These are phyloP conservation scores for Cirrhinus molitorella DNA, from an alignment of 2,797 vertebrate species.

Conservation along the genomic window DNA sequence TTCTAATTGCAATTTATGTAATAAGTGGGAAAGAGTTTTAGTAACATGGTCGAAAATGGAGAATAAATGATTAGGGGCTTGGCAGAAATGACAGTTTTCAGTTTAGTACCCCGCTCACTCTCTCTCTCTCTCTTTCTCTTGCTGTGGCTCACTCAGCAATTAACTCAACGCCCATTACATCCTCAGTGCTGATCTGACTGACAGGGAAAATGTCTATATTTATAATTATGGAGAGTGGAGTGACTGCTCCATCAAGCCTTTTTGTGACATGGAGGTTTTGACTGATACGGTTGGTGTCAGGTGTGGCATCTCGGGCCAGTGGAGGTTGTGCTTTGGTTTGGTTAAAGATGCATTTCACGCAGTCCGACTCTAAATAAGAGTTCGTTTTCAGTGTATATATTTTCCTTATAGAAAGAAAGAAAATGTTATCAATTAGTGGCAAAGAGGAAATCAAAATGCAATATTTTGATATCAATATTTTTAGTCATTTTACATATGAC, in stretches of 20 bases:
- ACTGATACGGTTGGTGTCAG: conserved; percentile 39
- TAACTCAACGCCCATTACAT: conserved; percentile 88
- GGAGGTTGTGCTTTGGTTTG: conserved; percentile 38
- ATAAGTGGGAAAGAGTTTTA: conserved; percentile 80
- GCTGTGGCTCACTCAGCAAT: conserved; percentile 79
- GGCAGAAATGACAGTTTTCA: conserved; percentile 87
- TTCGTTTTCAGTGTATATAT: neutral
- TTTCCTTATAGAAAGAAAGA: neutral
- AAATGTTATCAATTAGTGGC: neutral
- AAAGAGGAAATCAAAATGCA: neutral
- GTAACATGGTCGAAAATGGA: conserved; percentile 79
- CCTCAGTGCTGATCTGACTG: conserved; percentile 83
- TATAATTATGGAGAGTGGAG: conserved; percentile 57
- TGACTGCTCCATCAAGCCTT: conserved; percentile 51
- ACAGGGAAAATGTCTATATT: conserved; percentile 71
- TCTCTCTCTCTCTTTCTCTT: conserved; percentile 40
- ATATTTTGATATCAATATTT: neutral
- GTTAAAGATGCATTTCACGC: conserved; percentile 4
- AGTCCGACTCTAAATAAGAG: neutral
- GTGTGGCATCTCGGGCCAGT: conserved; percentile 25
- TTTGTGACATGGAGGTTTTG: conserved; percentile 51
- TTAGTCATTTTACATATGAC: neutral
- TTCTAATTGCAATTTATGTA: conserved; percentile 85
- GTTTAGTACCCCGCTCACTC: conserved; percentile 70
- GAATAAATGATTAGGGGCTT: conserved; percentile 86